Conservation (phyloP, 2,888 invertebrate genomes). For the Scaptomyza caliginosa region DNA sequence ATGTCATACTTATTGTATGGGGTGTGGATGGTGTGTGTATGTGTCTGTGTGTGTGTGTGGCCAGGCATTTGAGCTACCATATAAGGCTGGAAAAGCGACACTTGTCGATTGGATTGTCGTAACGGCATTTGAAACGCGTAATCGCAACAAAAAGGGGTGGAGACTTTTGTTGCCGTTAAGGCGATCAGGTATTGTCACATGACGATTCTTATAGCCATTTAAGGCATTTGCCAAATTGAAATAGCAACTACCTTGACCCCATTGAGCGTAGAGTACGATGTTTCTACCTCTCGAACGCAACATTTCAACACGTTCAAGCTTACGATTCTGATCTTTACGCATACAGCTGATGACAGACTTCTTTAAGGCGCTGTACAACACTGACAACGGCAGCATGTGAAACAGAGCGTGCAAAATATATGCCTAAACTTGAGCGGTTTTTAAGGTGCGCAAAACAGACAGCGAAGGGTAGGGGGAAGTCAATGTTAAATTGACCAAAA, state of each 20-base stretch:
- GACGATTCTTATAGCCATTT: constrained; percentile 43
- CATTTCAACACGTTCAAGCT: neutral
- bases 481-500: constrained; percentile 71
- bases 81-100: constrained; percentile 41
- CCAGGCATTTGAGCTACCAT: constrained; percentile 34
- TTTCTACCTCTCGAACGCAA: neutral
- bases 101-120: constrained; percentile 26
- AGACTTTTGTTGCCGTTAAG: constrained; percentile 2
- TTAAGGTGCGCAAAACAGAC: constrained; percentile 29
- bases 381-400: constrained; percentile 17
- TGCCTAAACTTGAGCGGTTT: constrained; percentile 48
- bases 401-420: constrained; percentile 61
- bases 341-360: constrained; percentile 33
- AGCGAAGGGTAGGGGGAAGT: constrained; percentile 3
- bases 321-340: constrained; percentile 11
- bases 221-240: constrained; percentile 32
- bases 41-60: no score
- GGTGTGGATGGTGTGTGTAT: no score
- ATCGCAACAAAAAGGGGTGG: constrained; percentile 16
- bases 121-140: constrained; percentile 44
- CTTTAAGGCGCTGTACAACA: constrained; percentile 23
- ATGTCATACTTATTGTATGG: constrained; percentile 57
- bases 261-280: neutral
- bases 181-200: constrained; percentile 28
- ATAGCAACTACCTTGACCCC: constrained; percentile 41